Evolutionary conservation across 2,113 vertebrate genomes (phyloP).

Genomic region (Scortum barcoo): DNA sequence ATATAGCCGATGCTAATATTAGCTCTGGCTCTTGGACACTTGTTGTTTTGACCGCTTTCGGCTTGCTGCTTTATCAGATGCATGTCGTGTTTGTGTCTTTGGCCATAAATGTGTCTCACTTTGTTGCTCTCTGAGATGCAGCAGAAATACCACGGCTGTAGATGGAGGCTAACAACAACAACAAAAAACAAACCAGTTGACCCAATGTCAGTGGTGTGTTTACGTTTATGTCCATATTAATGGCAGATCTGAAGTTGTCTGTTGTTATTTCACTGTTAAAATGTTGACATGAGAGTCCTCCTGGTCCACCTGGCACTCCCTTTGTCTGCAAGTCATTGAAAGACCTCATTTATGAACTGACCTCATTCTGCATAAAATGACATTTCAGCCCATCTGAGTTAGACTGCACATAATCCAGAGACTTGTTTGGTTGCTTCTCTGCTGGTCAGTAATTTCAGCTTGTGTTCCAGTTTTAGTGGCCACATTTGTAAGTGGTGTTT

Average conservation of each 20-base stretch:
- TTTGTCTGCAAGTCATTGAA: conserved; percentile 57
- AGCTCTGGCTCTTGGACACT: conserved; percentile 66
- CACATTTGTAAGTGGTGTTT: not conserved
- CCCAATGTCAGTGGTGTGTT: conserved; percentile 8
- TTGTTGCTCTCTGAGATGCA: not conserved
- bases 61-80: not conserved
- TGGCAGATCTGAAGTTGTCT: not conserved
- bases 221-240: not conserved
- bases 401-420: conserved; percentile 8
- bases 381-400: conserved; percentile 9
- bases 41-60: conserved; percentile 67
- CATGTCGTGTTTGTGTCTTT: not conserved
- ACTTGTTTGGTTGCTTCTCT: not conserved
- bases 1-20: conserved; percentile 59
- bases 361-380: conserved; percentile 52
- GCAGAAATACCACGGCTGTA: not conserved
- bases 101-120: not conserved
- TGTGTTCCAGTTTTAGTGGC: not conserved
- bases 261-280: not conserved
- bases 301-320: conserved; percentile 18
- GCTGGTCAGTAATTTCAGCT: not conserved
- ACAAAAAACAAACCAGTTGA: conserved; percentile 40
- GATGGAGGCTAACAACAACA: conserved; percentile 48
- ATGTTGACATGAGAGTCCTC: not conserved
- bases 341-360: conserved; percentile 53